Conservation (phyloP, 2,113 vertebrate species). For the Athene noctua region DNA sequence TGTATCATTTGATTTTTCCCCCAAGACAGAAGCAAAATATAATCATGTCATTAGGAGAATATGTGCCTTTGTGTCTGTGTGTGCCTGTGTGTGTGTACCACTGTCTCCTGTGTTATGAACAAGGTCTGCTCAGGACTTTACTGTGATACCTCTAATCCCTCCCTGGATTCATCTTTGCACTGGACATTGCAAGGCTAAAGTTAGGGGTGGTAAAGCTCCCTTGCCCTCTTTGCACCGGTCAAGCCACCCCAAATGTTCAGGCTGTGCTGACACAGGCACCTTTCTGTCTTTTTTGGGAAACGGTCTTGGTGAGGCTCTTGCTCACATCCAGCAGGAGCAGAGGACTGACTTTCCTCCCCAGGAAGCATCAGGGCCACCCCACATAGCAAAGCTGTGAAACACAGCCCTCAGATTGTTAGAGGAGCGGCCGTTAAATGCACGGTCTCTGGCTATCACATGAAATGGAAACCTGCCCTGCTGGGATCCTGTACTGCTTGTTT, state of each 20-base stretch:
- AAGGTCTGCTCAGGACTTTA: neutral
- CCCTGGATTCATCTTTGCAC: neutral
- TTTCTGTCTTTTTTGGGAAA: neutral
- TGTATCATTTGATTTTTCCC: constrained; percentile 1
- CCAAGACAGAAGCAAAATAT: neutral
- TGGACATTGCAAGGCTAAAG: neutral
- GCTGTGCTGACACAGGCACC: neutral
- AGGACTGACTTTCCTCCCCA: neutral
- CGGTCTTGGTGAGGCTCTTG: neutral
- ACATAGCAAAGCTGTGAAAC: neutral
- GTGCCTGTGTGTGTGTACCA: neutral
- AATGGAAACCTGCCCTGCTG: neutral
- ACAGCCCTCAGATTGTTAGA: neutral
- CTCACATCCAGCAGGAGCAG: neutral
- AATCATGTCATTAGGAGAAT: neutral
- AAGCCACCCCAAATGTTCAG: neutral
- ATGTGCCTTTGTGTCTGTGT: neutral
- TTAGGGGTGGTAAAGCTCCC: neutral
- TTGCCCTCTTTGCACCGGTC: neutral
- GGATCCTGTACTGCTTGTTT: neutral
- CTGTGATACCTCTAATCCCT: neutral
- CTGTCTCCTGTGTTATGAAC: neutral
- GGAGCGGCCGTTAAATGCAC: neutral
- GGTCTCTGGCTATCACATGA: neutral
- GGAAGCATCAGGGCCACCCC: neutral